Conservation (phyloP, 2,888 invertebrate species). For the Leucophenga maculata region DNA sequence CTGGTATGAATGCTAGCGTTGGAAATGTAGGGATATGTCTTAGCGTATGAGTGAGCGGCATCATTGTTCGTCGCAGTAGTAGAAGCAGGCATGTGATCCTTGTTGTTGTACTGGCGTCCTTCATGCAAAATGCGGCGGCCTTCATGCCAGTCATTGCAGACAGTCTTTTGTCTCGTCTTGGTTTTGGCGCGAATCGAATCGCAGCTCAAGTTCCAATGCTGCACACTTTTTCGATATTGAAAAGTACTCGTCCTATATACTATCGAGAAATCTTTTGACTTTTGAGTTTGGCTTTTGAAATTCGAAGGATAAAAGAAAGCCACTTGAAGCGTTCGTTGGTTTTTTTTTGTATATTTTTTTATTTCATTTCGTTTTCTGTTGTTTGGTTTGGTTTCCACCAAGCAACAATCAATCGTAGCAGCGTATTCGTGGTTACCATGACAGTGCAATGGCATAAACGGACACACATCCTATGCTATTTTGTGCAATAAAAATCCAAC, state of each 20-base stretch:
- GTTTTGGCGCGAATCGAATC: neutral
- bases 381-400: conserved; percentile 3
- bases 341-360: neutral
- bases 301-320: neutral
- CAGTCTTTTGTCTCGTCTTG: conserved; percentile 34
- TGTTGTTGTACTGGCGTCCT: conserved; percentile 35
- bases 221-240: neutral
- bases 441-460: neutral
- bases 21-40: conserved; percentile 2
- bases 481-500: too few species aligned
- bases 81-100: conserved; percentile 26
- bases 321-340: neutral
- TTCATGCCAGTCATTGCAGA: conserved; percentile 46
- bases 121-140: conserved; percentile 34
- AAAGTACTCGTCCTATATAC: too few species aligned
- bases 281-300: neutral
- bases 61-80: conserved; percentile 25
- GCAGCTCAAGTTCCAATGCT: neutral
- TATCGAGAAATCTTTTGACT: too few species aligned
- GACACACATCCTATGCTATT: neutral
- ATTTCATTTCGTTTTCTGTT: neutral
- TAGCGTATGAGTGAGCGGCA: conserved; percentile 18
- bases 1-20: conserved; percentile 36
- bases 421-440: neutral
- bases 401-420: conserved; percentile 21